phyloP scores from a whole-genome alignment of 2,888 invertebrate species.

The Scaptomyza reducta region DNA sequence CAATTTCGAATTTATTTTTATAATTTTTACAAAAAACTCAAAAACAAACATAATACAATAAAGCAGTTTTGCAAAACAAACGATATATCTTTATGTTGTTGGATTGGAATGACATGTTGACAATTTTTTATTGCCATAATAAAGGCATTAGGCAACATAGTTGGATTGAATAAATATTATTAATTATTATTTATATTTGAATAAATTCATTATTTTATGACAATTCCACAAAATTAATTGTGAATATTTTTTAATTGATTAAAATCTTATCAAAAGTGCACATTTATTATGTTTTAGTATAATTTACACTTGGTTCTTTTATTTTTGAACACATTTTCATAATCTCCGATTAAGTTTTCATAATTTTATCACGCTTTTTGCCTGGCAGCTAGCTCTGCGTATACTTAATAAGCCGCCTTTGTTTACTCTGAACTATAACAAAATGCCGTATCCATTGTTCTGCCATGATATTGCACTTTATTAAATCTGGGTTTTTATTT shows the following conservation, averaged over 20 bases:
- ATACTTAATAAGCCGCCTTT: slow-evolving; percentile 49
- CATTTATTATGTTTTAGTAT: not conserved
- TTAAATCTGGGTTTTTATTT: slow-evolving; percentile 61
- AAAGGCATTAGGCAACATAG: not conserved
- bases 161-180: not conserved
- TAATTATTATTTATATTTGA: not conserved
- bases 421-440: slow-evolving; percentile 35
- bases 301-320: slow-evolving; percentile 1
- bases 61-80: not conserved
- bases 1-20: slow-evolving; percentile 25
- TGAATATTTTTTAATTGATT: not conserved
- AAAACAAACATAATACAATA: slow-evolving; percentile 1
- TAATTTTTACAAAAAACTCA: slow-evolving; percentile 1
- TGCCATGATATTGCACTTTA: slow-evolving; percentile 58
- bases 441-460: slow-evolving; percentile 44
- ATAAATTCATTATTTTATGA: not conserved
- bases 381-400: slow-evolving; percentile 13
- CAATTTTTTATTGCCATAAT: too few relatives aligned
- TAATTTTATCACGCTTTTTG: slow-evolving; percentile 10
- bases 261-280: not conserved
- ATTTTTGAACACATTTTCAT: slow-evolving; percentile 14
- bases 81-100: not conserved
- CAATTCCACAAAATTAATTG: not conserved
- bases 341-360: slow-evolving; percentile 37
- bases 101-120: not conserved